Conservation (phyloP, 2,888 invertebrate species). For the Pollenia labialis region DNA sequence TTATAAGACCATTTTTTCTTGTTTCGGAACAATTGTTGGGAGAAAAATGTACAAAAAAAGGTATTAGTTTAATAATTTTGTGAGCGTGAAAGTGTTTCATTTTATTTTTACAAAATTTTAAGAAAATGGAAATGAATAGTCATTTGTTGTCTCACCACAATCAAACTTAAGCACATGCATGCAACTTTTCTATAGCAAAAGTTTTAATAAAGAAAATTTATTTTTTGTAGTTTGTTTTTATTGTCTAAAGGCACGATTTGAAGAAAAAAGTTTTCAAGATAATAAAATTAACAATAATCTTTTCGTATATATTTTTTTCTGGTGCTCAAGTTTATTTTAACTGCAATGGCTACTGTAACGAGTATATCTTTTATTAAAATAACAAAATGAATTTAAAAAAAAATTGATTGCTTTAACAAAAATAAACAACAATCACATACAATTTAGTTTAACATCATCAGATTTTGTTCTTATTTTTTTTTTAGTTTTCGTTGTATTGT, state of each 20-base stretch:
- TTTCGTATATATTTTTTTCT: not conserved
- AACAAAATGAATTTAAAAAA: not conserved
- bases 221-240: slow-evolving; percentile 4
- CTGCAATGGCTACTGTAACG: slow-evolving; percentile 60
- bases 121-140: slow-evolving; percentile 32
- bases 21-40: slow-evolving; percentile 15
- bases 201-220: not conserved
- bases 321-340: slow-evolving; percentile 29
- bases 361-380: slow-evolving; percentile 36
- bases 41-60: not conserved
- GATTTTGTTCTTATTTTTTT: slow-evolving; percentile 46
- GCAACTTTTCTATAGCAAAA: not conserved
- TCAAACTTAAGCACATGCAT: not conserved
- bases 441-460: slow-evolving; percentile 66
- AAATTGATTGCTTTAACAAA: slow-evolving; percentile 64
- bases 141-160: slow-evolving; percentile 34
- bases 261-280: slow-evolving; percentile 28
- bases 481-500: slow-evolving; percentile 53
- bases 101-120: slow-evolving; percentile 23
- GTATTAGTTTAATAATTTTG: slow-evolving; percentile 16
- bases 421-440: slow-evolving; percentile 60
- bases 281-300: slow-evolving; percentile 61
- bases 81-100: slow-evolving; percentile 57
- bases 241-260: slow-evolving; percentile 39
- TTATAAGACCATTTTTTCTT: slow-evolving; percentile 15